Percentiles rank a stretch among this genome's conserved stretches.
These are phyloP conservation scores for Myathropa florea DNA, from an alignment of 2,888 invertebrate species.

Conservation along the genomic window DNA sequence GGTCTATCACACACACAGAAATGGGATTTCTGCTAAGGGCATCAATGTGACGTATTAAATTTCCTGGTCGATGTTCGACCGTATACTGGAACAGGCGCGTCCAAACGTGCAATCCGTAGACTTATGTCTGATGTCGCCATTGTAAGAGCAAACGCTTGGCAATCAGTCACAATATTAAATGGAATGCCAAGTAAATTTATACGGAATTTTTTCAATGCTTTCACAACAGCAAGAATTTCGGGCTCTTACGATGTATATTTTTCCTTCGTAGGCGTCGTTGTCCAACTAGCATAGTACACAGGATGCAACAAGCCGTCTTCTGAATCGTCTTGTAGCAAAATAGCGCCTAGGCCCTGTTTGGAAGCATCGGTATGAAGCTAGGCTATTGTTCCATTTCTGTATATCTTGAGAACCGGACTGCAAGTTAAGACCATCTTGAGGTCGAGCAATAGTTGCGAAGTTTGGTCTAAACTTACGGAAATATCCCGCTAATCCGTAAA, in stretches of 20 bases:
- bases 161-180: background rate
- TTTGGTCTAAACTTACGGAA: too few species aligned
- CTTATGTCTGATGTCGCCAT: too few species aligned
- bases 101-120: background rate
- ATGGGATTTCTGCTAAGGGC: background rate
- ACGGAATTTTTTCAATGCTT: background rate
- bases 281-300: slow-evolving; percentile 70
- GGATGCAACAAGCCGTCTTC: too few species aligned
- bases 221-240: background rate
- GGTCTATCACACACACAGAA: background rate
- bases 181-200: background rate
- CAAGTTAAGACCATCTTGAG: too few species aligned
- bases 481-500: slow-evolving; percentile 10
- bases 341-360: slow-evolving; percentile 72
- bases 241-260: too few species aligned
- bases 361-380: background rate
- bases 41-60: background rate
- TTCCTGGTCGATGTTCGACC: background rate
- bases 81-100: background rate
- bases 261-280: too few species aligned
- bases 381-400: too few species aligned
- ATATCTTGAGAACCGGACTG: too few species aligned
- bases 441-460: too few species aligned
- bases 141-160: background rate
- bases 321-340: slow-evolving; percentile 59